Base-by-base conservation (phyloP, 2,113 vertebrate species). In the Platichthys stellatus region DNA sequence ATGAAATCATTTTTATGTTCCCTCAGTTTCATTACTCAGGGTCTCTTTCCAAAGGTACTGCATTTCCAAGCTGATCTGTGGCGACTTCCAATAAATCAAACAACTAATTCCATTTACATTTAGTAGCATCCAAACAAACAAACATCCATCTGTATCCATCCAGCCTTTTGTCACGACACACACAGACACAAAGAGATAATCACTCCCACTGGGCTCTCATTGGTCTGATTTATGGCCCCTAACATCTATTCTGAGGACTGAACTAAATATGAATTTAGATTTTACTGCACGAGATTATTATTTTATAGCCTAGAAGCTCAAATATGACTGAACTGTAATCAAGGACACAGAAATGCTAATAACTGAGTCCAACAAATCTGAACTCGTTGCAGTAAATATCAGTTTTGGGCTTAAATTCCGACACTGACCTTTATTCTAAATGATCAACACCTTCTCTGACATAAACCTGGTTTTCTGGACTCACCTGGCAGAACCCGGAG, bases 401-500 rank as follows among this genome's bases (percentile, higher is more conserved):
- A 2, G 6, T 23, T 23, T 9, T 13, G 11, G 11, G 11, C 21
- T 56, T 9, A 23, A 56, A 56, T 56, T 13, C 12, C 1, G 0
- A 23, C 54, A 9, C 2, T 56, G 11, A 11, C 0, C 40, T 43
- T 12, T 43, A 12, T 43, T 43, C 40, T 43, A 12, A 43, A 49
- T 49, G 2, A 49, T 49, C 1, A 49, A 54, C 51, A 10, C 51
- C 51, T 54, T 31, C 1, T 31, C 31, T 1, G 31, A 31, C 6
- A 31, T 31, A 7, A 31, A 31, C 31, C 31, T 49, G 45, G 45
- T 43, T 11, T 13, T 6, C 9, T 35, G 3, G 35, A 14, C 20
- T 79, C 95, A 99, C 97, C 97, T 95, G 95, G 88, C 61, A 96
- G 89, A 15, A 97, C 78, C 69, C 89, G 94, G 57, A 99, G 93